Conservation (phyloP, 2,888 invertebrate genomes). For the Thymelicus acteon region DNA sequence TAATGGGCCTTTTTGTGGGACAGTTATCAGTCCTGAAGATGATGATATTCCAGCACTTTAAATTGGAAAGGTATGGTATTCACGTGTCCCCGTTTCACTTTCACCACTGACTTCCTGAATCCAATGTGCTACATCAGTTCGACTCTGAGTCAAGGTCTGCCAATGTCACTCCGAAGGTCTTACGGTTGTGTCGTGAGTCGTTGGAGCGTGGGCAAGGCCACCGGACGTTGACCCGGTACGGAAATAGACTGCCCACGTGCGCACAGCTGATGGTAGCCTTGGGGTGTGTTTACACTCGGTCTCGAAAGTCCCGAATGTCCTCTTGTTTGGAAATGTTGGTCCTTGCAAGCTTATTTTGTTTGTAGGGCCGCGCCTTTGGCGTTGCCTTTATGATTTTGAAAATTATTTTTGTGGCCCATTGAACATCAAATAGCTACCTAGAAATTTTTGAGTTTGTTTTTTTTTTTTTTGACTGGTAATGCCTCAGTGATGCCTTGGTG, state of each 20-base stretch:
- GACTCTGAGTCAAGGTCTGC: constrained; percentile 19
- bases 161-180: constrained; percentile 33
- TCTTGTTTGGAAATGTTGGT: not conserved
- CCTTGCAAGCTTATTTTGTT: not conserved
- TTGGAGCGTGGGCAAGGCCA: constrained; percentile 53
- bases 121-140: not conserved
- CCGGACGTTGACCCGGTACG: constrained; percentile 52
- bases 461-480: too few relatives aligned
- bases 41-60: too few relatives aligned
- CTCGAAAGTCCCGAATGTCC: not conserved
- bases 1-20: too few relatives aligned
- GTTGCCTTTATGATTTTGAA: too few relatives aligned
- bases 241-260: constrained; percentile 50
- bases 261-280: constrained; percentile 44
- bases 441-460: too few relatives aligned
- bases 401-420: too few relatives aligned
- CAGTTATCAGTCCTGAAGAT: too few relatives aligned
- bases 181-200: constrained; percentile 35
- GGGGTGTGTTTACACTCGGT: constrained; percentile 11
- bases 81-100: constrained; percentile 1
- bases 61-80: too few relatives aligned
- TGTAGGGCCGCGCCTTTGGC: too few relatives aligned
- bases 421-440: too few relatives aligned
- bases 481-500: too few relatives aligned
- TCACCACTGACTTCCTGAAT: constrained; percentile 5